Conservation (phyloP, 2,113 vertebrate genomes). For the Pygoscelis adeliae region DNA sequence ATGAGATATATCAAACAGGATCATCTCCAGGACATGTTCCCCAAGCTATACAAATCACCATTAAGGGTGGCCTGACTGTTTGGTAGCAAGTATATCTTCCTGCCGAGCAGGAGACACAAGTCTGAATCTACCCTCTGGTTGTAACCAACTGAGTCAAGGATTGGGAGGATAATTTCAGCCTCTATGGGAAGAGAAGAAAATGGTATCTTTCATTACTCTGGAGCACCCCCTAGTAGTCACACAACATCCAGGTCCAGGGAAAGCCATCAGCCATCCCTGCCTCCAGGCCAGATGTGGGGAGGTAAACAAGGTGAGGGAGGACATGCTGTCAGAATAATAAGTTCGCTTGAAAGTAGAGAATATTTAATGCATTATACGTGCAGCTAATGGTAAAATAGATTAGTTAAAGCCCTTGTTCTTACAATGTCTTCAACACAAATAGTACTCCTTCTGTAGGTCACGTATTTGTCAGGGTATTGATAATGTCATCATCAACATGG, state of each 20-base stretch:
- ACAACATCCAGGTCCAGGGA: neutral
- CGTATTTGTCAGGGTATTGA: neutral
- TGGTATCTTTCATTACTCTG: conserved; percentile 40
- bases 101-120: conserved; percentile 67
- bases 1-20: conserved; percentile 44
- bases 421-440: neutral
- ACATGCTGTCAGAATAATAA: neutral
- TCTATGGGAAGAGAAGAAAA: neutral
- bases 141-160: conserved; percentile 25
- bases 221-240: conserved; percentile 67
- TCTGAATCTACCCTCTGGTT: conserved; percentile 64
- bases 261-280: neutral
- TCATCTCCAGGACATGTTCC: conserved; percentile 72
- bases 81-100: conserved; percentile 41
- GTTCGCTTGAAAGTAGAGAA: neutral
- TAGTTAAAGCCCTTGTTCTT: neutral
- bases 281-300: neutral
- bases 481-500: neutral
- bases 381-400: neutral
- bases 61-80: conserved; percentile 32
- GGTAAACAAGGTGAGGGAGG: neutral
- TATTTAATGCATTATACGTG: neutral
- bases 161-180: conserved; percentile 54
- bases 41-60: conserved; percentile 70
- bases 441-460: neutral